These are phyloP conservation scores for Acropora yongei DNA, from an alignment of 64 coral and sea anemone species.

Conservation along the genomic window DNA sequence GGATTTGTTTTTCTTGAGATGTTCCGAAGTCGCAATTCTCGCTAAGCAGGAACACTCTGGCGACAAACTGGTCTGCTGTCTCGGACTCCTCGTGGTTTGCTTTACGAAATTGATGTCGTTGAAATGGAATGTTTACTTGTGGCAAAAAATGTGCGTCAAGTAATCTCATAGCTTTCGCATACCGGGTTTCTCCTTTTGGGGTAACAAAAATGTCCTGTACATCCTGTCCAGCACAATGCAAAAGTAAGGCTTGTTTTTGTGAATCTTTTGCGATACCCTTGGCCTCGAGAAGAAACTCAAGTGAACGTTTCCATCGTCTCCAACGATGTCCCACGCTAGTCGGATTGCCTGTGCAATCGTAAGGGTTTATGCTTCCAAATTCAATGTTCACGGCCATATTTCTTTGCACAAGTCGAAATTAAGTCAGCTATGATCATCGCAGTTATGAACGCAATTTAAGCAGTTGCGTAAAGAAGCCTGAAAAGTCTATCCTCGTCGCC, in stretches of 20 bases:
- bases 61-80: slow-evolving; percentile 33
- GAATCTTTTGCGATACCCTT: slow-evolving; percentile 13
- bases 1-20: neutral
- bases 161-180: neutral
- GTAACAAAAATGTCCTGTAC: slow-evolving; percentile 10
- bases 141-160: neutral
- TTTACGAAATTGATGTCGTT: slow-evolving; percentile 33
- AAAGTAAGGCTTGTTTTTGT: neutral
- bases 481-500: slow-evolving; percentile 36
- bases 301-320: slow-evolving; percentile 12
- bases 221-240: slow-evolving; percentile 1
- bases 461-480: no score
- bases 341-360: slow-evolving; percentile 14
- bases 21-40: neutral
- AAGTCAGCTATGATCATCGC: no score
- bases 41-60: neutral
- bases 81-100: slow-evolving; percentile 21
- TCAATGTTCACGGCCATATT: neutral
- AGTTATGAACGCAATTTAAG: no score
- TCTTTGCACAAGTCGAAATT: neutral
- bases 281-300: neutral
- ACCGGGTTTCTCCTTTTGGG: neutral
- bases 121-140: slow-evolving; percentile 37
- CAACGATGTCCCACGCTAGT: slow-evolving; percentile 7
- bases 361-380: slow-evolving; percentile 17